phyloP scores from a whole-genome alignment of 2,888 invertebrate species.

The Drosophila anomelani region DNA sequence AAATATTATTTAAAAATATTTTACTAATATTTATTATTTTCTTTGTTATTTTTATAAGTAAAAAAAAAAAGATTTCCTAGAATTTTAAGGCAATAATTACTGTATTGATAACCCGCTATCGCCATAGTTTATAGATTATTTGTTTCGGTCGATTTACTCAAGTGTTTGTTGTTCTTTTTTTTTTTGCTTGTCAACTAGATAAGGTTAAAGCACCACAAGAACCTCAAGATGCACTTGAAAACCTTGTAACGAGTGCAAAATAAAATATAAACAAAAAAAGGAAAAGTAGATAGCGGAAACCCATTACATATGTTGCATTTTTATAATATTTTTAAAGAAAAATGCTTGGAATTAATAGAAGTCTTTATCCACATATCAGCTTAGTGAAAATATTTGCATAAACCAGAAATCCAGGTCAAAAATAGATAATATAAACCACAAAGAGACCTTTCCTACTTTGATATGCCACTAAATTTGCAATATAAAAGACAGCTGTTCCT shows the following conservation, averaged over 20 bases:
- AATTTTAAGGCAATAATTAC: neutral
- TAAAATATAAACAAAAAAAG: slow-evolving; percentile 5
- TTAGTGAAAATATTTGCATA: no score
- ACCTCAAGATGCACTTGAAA: slow-evolving; percentile 32
- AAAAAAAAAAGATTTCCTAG: neutral
- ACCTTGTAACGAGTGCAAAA: slow-evolving; percentile 9
- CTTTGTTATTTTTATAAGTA: neutral
- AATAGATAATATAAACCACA: slow-evolving; percentile 11
- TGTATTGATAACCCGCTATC: slow-evolving; percentile 23
- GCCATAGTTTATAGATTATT: slow-evolving; percentile 8
- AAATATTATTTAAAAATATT: neutral
- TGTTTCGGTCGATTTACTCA: slow-evolving; percentile 13
- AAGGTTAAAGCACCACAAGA: slow-evolving; percentile 21
- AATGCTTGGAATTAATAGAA: neutral
- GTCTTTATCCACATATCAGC: neutral
- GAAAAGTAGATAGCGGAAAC: neutral
- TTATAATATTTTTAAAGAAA: neutral
- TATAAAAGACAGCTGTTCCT: slow-evolving; percentile 15
- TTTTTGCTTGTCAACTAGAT: slow-evolving; percentile 10
- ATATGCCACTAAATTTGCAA: neutral
- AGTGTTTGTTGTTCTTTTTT: slow-evolving; percentile 6
- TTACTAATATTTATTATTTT: no score
- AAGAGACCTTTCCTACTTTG: neutral
- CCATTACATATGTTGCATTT: neutral
- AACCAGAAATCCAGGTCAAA: no score